Percentiles rank a stretch among this genome's conserved stretches.
Evolutionary conservation across 2,113 vertebrate species (phyloP).

Genomic region (Gracilinanus agilis): DNA sequence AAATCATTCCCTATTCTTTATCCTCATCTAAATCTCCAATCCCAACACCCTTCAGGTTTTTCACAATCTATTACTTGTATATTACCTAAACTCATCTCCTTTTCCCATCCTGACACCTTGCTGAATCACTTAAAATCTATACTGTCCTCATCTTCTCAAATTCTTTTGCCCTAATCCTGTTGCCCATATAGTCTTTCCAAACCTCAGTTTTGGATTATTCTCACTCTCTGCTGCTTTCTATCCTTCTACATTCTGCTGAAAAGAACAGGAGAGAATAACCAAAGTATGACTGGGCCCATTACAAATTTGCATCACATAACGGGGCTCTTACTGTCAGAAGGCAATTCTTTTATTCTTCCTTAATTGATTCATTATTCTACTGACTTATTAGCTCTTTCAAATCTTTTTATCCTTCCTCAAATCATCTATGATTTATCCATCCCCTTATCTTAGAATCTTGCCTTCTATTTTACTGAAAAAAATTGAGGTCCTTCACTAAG

Average conservation of each 20-base stretch:
- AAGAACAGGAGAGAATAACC: not conserved
- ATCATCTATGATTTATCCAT: not conserved
- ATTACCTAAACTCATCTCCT: not conserved
- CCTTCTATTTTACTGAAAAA: not conserved
- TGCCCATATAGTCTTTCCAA: not conserved
- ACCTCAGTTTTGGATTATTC: not conserved
- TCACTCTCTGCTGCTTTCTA: not conserved
- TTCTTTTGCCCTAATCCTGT: not conserved
- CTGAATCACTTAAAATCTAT: not conserved
- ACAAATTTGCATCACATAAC: not conserved
- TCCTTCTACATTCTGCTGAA: not conserved
- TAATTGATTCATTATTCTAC: not conserved
- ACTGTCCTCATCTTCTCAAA: not conserved
- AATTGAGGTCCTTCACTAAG: not conserved
- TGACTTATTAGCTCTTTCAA: not conserved
- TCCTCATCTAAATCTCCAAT: not conserved
- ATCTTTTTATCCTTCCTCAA: not conserved
- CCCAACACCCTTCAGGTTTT: not conserved
- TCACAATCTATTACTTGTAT: not conserved
- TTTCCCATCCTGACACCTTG: not conserved
- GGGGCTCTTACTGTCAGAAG: not conserved
- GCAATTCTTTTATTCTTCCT: not conserved
- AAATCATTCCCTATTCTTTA: not conserved
- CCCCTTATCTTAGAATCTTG: not conserved
- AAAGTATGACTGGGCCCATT: not conserved